Base-by-base conservation (phyloP, 2,797 vertebrate genomes). In the Vespertilio murinus region DNA sequence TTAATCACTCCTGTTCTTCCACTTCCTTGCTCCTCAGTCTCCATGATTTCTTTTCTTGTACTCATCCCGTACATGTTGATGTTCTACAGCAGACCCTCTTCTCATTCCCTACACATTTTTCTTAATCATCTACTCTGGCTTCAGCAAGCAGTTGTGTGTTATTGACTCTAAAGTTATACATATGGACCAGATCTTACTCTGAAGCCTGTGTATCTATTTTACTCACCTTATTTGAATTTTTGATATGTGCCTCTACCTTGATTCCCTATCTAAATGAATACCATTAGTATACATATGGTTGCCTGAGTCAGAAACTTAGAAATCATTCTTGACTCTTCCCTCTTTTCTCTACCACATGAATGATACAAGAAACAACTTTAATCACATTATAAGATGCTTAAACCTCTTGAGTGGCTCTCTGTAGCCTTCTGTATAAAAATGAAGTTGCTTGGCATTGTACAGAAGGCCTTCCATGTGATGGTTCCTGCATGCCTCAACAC, bases 161-260 rank as follows among this genome's bases (percentile, higher is more conserved):
- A 2, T 74, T 40, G 23, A 45, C 54, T 87, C 30, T 40, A 91
- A n/a, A 87, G 59, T 89, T 59, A 16, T 85, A 6, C 81, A 20
- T 80, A 45, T 80, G 52, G 45, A 87, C n/a, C 42, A 65, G 28
- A 69, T 84, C n/a, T 96, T 84, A 54, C 65, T 83, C 49, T 79
- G 18, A 10, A 78, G 45, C 54, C 42, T 87, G 1, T 30, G 30
- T 69, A 33, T 75, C 25, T 14, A 54, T 13, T 87, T 79, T 92
- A 38, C 17, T 69, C 3, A 22, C 7, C 9, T 33, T 52, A 14
- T 79, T 94, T 75, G 23, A 74, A 83, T 90, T 79, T 92, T 16
- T 22, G 10, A 33, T 18, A 30, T 40, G 42, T 69, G 35, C 23
- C 23, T 74, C 71, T 81, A 33, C 23, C 42, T 81, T 75, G 52